Percentiles rank a stretch among this genome's conserved stretches.
Conservation (phyloP, 1,140 invertebrate genomes). For the Drosophila melanica region DNA sequence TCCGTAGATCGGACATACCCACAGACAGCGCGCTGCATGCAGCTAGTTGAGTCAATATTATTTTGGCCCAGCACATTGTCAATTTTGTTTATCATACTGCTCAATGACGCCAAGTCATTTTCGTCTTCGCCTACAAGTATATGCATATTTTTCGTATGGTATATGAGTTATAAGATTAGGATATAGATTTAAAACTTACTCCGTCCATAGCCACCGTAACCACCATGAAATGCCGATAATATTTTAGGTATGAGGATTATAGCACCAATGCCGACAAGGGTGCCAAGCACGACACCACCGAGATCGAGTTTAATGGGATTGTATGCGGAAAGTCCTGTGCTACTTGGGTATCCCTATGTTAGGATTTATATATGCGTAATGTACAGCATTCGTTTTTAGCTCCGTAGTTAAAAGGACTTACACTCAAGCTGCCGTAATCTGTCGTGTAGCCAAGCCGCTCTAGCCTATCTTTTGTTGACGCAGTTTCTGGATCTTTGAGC, state of each 20-base stretch:
- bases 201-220: constrained; percentile 88
- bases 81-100: constrained; percentile 88
- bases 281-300: constrained; percentile 91
- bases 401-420: constrained; percentile 24
- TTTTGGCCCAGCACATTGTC: constrained; percentile 89
- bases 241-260: constrained; percentile 91
- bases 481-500: constrained; percentile 49
- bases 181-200: constrained; percentile 85
- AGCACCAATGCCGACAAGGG: constrained; percentile 90
- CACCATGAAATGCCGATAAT: constrained; percentile 88
- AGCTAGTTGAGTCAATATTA: constrained; percentile 91
- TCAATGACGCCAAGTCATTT: constrained; percentile 86
- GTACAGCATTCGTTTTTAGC: neutral
- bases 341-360: constrained; percentile 77
- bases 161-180: neutral
- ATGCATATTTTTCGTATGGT: neutral
- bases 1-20: constrained; percentile 89
- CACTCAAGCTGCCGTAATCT: constrained; percentile 77
- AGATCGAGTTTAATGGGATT: constrained; percentile 91
- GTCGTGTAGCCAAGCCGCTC: constrained; percentile 80
- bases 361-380: neutral
- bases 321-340: constrained; percentile 86
- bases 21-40: constrained; percentile 91
- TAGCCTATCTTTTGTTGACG: constrained; percentile 76
- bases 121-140: constrained; percentile 86